Percentiles rank a stretch among this genome's conserved stretches.
Evolutionary conservation across 2,113 vertebrate species (phyloP).

Genomic region (Agelaius tricolor): DNA sequence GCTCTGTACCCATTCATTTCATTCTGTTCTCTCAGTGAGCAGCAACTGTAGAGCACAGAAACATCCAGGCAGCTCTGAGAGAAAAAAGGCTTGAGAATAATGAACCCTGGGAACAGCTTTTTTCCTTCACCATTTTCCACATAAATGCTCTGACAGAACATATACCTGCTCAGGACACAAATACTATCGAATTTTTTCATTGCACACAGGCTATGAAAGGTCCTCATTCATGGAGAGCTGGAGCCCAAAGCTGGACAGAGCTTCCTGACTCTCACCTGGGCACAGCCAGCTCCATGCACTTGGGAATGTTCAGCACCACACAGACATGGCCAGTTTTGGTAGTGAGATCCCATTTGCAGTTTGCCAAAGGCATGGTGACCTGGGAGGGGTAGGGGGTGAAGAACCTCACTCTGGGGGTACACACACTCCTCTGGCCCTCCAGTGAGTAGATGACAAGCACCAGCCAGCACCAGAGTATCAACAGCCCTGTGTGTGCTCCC

Average conservation of each 20-base stretch:
- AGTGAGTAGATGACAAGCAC: rapidly evolving
- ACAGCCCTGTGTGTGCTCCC: not conserved
- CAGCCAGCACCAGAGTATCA: not conserved
- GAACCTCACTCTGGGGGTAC: too few species aligned
- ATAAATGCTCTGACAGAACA: not conserved
- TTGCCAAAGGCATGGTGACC: not conserved
- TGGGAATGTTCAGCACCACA: rapidly evolving
- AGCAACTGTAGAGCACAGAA: not conserved
- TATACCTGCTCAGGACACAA: not conserved
- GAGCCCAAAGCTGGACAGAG: not conserved
- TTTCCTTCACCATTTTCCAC: not conserved
- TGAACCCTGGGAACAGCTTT: not conserved
- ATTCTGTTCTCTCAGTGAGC: not conserved
- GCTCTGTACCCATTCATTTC: not conserved
- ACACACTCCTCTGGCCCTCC: not conserved
- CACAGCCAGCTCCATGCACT: not conserved
- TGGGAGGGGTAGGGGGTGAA: not conserved
- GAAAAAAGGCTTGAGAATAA: not conserved
- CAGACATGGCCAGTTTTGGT: rapidly evolving
- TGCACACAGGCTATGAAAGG: not conserved
- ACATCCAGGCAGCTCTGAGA: not conserved
- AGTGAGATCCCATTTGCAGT: not conserved
- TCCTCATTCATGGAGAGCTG: not conserved
- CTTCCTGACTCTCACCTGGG: not conserved
- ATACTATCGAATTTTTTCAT: not conserved